phyloP scores from a whole-genome alignment of 2,113 vertebrate genomes.

The Grammomys surdaster region DNA sequence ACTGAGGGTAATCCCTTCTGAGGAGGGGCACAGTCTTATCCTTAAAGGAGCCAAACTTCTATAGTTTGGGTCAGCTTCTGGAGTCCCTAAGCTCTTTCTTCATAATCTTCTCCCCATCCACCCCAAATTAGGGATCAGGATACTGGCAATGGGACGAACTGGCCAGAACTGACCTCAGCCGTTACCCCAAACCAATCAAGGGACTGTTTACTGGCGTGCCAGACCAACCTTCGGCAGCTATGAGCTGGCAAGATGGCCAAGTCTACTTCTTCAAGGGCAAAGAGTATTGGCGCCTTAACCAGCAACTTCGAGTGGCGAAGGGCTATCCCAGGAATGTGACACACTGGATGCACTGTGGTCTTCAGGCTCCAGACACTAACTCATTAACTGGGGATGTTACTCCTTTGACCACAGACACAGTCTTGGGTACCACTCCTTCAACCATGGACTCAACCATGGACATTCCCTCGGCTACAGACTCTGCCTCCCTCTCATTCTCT shows the following conservation, averaged over 20 bases:
- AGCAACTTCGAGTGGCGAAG: slow-evolving; percentile 86
- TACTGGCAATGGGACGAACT: slow-evolving; percentile 94
- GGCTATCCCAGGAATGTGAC: slow-evolving; percentile 90
- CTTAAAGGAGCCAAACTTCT: not conserved
- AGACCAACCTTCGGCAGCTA: slow-evolving; percentile 86
- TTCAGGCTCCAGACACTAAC: not conserved
- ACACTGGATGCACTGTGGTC: slow-evolving; percentile 91
- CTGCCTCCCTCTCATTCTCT: not conserved
- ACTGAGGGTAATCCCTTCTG: not conserved
- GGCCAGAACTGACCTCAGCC: slow-evolving; percentile 83
- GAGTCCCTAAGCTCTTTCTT: not conserved
- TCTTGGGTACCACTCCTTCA: not conserved
- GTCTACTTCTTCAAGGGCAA: slow-evolving; percentile 93
- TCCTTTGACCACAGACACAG: not conserved
- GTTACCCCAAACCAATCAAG: slow-evolving; percentile 90
- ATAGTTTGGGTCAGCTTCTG: not conserved
- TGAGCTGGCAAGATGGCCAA: slow-evolving; percentile 91
- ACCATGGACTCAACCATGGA: not conserved
- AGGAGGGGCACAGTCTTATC: not conserved
- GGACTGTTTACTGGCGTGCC: slow-evolving; percentile 89
- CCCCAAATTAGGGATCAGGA: slow-evolving; percentile 76
- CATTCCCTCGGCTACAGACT: not conserved
- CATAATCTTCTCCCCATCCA: not conserved
- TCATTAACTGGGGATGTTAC: not conserved
- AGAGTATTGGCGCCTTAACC: slow-evolving; percentile 91